Conservation (phyloP, 2,113 vertebrate genomes). For the Phrynocephalus versicolor region DNA sequence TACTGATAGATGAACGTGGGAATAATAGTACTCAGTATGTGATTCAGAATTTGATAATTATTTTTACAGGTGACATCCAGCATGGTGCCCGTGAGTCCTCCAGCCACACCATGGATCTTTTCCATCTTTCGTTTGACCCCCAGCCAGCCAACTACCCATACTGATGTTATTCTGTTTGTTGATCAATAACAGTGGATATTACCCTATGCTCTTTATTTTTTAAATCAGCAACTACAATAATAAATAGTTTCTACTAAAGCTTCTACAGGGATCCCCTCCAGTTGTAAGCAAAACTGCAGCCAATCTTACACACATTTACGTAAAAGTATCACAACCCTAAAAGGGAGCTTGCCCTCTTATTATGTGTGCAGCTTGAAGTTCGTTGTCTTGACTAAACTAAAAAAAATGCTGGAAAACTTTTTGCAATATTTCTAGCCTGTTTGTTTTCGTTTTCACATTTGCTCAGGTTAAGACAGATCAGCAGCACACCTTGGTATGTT, state of each 20-base stretch:
- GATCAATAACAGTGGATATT: too few species aligned
- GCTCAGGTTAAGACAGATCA: slow-evolving; percentile 13
- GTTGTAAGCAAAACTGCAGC: background rate
- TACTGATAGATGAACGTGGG: too few species aligned
- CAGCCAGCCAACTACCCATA: too few species aligned
- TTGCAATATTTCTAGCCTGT: background rate
- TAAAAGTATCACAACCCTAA: background rate
- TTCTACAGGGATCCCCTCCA: background rate
- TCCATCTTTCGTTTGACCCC: too few species aligned
- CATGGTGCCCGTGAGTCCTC: too few species aligned
- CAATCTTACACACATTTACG: background rate
- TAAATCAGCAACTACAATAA: background rate
- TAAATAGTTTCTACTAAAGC: background rate
- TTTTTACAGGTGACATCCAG: background rate
- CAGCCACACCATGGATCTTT: too few species aligned
- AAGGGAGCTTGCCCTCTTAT: too few species aligned
- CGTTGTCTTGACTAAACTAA: background rate
- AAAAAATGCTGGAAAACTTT: background rate
- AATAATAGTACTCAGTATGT: background rate
- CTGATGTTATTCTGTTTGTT: too few species aligned
- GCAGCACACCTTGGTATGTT: background rate
- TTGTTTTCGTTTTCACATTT: slow-evolving; percentile 39
- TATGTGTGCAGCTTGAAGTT: background rate
- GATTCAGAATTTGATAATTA: background rate
- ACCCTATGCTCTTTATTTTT: background rate